phyloP scores from a whole-genome alignment of 92 coral and sea anemone species.

The Palythoa grandis region DNA sequence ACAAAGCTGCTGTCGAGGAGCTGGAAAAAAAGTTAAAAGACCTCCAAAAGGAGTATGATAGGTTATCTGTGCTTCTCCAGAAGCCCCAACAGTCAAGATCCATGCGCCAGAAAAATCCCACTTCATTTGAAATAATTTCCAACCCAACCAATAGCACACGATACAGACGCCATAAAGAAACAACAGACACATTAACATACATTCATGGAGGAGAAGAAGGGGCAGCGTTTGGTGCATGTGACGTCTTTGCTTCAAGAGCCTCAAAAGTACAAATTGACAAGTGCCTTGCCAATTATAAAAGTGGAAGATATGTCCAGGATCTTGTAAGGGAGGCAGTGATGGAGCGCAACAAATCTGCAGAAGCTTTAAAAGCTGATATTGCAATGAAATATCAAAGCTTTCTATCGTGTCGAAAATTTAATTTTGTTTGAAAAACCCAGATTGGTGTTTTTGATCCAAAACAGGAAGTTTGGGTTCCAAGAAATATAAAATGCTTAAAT shows the following conservation, averaged over 20 bases:
- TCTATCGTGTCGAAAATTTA: slow-evolving; percentile 47
- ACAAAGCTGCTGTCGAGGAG: not conserved
- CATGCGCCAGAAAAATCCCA: not conserved
- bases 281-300: slow-evolving; percentile 55
- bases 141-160: not conserved
- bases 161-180: slow-evolving; percentile 10
- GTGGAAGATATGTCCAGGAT: slow-evolving; percentile 67
- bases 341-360: slow-evolving; percentile 47
- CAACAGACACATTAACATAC: slow-evolving; percentile 38
- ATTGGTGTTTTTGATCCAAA: slow-evolving; percentile 56
- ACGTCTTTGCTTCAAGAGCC: slow-evolving; percentile 55
- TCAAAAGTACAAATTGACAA: slow-evolving; percentile 45
- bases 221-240: slow-evolving; percentile 76
- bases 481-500: not conserved
- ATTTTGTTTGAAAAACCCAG: slow-evolving; percentile 50
- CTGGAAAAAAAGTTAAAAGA: not conserved
- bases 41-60: not conserved
- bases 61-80: not conserved
- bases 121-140: too few relatives aligned
- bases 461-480: slow-evolving; percentile 55
- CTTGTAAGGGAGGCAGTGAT: slow-evolving; percentile 65
- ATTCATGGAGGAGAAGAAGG: slow-evolving; percentile 68
- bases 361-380: slow-evolving; percentile 59
- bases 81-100: slow-evolving; percentile 16
- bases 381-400: slow-evolving; percentile 53